These are phyloP conservation scores for Centrocercus urophasianus DNA, from an alignment of 2,113 vertebrate species.

Conservation along the genomic window DNA sequence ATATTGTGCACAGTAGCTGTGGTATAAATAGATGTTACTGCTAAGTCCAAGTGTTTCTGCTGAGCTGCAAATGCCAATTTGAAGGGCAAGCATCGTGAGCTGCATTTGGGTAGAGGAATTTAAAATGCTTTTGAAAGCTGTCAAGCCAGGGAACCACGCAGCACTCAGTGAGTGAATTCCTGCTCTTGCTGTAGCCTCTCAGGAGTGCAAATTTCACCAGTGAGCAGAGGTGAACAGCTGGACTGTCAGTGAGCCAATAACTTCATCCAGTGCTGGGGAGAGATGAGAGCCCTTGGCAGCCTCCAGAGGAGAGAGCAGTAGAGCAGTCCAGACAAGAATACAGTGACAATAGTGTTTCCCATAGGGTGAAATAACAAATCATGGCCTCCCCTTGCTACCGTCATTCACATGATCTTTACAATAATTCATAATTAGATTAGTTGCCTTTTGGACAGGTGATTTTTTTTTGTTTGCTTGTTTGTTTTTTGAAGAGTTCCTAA, in stretches of 20 bases:
- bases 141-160: background rate
- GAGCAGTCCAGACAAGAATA: background rate
- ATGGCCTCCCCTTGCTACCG: slow-evolving; percentile 51
- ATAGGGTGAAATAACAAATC: slow-evolving; percentile 51
- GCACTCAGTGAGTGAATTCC: background rate
- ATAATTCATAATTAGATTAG: slow-evolving; percentile 61
- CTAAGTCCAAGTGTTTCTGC: accelerated
- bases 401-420: slow-evolving; percentile 30
- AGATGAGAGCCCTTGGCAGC: background rate
- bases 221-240: background rate
- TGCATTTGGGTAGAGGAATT: background rate
- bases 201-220: background rate
- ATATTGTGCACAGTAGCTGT: background rate
- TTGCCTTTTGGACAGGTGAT: slow-evolving; percentile 42
- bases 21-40: background rate
- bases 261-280: background rate
- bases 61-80: background rate
- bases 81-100: background rate
- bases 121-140: background rate
- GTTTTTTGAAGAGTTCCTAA: slow-evolving; percentile 20
- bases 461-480: background rate
- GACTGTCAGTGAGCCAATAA: background rate
- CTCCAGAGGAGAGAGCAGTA: background rate
- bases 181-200: background rate
- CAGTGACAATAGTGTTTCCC: slow-evolving; percentile 52